Evolutionary conservation across 1,140 invertebrate genomes (phyloP).

Genomic region (Gonioctena quinquepunctata): DNA sequence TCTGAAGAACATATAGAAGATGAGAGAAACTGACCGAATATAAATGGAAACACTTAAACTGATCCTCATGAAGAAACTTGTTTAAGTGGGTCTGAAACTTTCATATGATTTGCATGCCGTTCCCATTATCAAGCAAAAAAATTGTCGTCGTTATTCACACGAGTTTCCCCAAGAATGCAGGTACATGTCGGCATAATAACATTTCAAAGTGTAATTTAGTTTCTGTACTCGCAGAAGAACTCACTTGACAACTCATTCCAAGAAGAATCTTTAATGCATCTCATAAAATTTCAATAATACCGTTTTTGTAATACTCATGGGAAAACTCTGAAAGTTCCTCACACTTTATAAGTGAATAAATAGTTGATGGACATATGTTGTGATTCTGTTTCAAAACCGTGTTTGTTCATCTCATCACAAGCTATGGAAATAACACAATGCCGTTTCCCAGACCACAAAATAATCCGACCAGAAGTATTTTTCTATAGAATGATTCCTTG

Average conservation of each 20-base stretch:
- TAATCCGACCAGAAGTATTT: too few species aligned
- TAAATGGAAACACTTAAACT: not conserved
- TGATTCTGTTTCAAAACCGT: too few species aligned
- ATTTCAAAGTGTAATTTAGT: not conserved
- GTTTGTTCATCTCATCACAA: too few species aligned
- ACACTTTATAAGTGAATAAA: too few species aligned
- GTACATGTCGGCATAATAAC: not conserved
- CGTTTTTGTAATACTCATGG: too few species aligned
- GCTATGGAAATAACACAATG: too few species aligned
- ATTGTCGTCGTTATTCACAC: not conserved
- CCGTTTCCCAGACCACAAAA: too few species aligned
- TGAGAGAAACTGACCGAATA: too few species aligned
- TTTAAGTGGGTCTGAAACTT: not conserved
- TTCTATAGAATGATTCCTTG: too few species aligned
- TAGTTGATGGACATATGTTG: too few species aligned
- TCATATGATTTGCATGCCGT: not conserved
- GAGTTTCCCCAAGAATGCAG: not conserved
- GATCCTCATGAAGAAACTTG: not conserved
- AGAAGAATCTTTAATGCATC: not conserved
- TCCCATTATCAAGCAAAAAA: not conserved
- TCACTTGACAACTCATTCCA: not conserved
- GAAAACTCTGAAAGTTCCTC: too few species aligned
- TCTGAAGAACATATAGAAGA: too few species aligned
- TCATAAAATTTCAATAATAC: not conserved
- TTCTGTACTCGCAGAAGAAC: not conserved